A percentile compares a stretch with the other conserved stretches of the same genome.
Evolutionary conservation across 2,797 vertebrate species (phyloP).

Genomic region (Gymnopithys bicolor): DNA sequence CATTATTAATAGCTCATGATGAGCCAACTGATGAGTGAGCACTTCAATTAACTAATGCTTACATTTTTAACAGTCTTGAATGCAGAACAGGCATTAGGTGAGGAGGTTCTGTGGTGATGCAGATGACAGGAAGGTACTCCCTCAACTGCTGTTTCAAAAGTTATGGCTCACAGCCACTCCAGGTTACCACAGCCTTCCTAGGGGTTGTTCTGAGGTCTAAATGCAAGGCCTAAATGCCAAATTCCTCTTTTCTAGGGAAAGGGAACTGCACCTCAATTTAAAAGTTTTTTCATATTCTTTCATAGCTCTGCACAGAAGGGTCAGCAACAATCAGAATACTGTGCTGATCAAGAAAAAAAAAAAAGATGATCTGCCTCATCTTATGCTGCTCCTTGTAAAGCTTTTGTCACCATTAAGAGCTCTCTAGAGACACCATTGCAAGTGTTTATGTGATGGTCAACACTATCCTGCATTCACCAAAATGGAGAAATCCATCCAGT

Average conservation of each 20-base stretch:
- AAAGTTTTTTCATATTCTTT: background rate
- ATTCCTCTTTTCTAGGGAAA: background rate
- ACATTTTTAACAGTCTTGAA: background rate
- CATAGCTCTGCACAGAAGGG: background rate
- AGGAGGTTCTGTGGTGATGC: background rate
- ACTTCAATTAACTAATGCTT: background rate
- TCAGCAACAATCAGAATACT: background rate
- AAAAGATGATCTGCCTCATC: background rate
- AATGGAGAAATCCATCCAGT: background rate
- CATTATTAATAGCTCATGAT: background rate
- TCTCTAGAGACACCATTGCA: background rate
- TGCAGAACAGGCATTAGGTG: background rate
- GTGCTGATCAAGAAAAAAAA: background rate
- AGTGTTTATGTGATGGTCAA: background rate
- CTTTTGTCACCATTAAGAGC: background rate
- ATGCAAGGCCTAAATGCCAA: background rate
- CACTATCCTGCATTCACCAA: background rate
- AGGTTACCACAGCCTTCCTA: background rate
- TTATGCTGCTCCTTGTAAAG: background rate
- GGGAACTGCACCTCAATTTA: background rate
- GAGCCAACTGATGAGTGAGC: background rate
- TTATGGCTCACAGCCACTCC: background rate
- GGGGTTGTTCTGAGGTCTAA: background rate
- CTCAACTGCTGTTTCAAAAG: background rate
- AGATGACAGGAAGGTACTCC: background rate